Conservation (phyloP, 2,113 vertebrate species). For the Panurus biarmicus region DNA sequence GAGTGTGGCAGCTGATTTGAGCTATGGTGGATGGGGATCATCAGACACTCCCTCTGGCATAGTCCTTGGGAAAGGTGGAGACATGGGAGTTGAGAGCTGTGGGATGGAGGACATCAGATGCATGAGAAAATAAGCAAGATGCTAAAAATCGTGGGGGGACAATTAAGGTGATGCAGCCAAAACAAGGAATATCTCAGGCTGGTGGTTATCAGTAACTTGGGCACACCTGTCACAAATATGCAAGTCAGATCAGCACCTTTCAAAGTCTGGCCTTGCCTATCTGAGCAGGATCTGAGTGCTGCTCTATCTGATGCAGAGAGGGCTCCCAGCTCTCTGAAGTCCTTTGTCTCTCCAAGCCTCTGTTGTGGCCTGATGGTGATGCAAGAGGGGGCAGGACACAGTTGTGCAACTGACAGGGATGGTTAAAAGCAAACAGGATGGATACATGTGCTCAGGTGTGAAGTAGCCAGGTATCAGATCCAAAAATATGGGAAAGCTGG, state of each 20-base stretch:
- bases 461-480: slow-evolving; percentile 28
- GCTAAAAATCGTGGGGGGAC: not conserved
- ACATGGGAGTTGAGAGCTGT: not conserved
- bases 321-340: slow-evolving; percentile 1
- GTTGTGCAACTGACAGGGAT: not conserved
- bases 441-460: not conserved
- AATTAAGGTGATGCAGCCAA: not conserved
- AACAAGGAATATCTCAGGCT: not conserved
- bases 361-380: slow-evolving; percentile 6
- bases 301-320: not conserved
- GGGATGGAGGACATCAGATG: not conserved
- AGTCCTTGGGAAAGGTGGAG: not conserved
- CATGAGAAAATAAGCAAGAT: not conserved
- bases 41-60: not conserved
- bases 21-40: not conserved
- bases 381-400: slow-evolving; percentile 15
- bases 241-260: not conserved
- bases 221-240: slow-evolving; percentile 24
- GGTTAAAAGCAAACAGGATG: not conserved
- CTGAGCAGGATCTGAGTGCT: slow-evolving; percentile 5
- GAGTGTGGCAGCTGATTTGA: not conserved
- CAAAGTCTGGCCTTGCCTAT: not conserved
- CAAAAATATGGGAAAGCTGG: slow-evolving; percentile 1
- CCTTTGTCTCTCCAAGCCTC: slow-evolving; percentile 1
- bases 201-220: not conserved